A percentile compares a stretch with the other conserved stretches of the same genome.
phyloP scores from a whole-genome alignment of 2,113 vertebrate genomes.

The Empidonax alnorum region DNA sequence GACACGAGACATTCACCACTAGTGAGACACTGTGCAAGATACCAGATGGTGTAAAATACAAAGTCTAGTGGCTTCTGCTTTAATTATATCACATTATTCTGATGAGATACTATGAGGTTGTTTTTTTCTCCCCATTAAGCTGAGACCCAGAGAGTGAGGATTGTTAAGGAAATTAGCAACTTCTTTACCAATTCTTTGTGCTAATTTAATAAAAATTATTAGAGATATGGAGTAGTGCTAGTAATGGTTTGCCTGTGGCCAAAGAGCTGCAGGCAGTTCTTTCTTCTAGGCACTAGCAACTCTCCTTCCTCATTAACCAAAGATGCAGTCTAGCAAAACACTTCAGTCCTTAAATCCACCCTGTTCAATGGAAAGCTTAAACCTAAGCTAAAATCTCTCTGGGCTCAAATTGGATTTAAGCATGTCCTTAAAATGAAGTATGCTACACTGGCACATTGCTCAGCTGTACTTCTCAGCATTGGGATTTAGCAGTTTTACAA shows the following conservation, averaged over 20 bases:
- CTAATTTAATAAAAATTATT: background rate
- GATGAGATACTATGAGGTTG: background rate
- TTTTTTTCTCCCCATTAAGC: background rate
- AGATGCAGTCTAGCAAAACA: slow-evolving; percentile 28
- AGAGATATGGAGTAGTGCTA: background rate
- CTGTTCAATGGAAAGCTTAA: slow-evolving; percentile 5
- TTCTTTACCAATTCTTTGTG: background rate
- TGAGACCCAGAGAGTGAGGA: background rate
- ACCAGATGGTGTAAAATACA: background rate
- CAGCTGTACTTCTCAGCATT: background rate
- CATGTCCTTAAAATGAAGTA: slow-evolving; percentile 21
- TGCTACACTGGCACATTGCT: background rate
- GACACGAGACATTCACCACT: background rate
- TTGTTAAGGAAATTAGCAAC: background rate
- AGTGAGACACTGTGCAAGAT: background rate
- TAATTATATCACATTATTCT: background rate
- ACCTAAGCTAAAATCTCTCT: slow-evolving; percentile 33
- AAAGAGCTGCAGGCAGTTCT: background rate
- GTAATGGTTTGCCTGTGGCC: background rate
- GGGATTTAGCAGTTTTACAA: background rate
- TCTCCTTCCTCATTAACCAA: slow-evolving; percentile 17
- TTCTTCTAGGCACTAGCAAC: background rate
- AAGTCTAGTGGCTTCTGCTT: slow-evolving; percentile 8
- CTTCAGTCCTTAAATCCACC: slow-evolving; percentile 47
- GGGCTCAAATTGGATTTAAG: slow-evolving; percentile 30